These are phyloP conservation scores for Apis cerana DNA, from an alignment of 1,140 invertebrate species.

Conservation along the genomic window DNA sequence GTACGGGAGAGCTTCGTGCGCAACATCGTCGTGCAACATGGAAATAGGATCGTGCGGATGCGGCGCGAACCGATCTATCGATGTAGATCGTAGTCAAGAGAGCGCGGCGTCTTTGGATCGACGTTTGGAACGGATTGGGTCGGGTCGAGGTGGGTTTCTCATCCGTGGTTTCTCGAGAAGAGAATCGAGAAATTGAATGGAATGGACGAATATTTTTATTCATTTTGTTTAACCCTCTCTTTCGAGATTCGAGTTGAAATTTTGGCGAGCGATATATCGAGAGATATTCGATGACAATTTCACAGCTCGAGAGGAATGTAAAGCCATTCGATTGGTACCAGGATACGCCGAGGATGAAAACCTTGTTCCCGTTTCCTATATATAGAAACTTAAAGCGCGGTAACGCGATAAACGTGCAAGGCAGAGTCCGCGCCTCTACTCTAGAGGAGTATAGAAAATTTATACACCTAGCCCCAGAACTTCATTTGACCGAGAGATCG, in stretches of 20 bases:
- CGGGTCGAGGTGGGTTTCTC: too few species aligned
- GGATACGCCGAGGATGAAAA: slow-evolving; percentile 65
- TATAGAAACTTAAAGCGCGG: slow-evolving; percentile 61
- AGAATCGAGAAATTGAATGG: too few species aligned
- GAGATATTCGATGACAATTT: slow-evolving; percentile 19
- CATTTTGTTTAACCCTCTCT: too few species aligned
- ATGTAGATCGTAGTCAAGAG: too few species aligned
- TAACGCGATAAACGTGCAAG: slow-evolving; percentile 41
- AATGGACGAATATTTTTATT: too few species aligned
- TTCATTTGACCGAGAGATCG: slow-evolving; percentile 8
- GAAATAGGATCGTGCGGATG: slow-evolving; percentile 36
- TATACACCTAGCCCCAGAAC: background rate
- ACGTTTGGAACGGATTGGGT: too few species aligned
- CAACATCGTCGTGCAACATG: slow-evolving; percentile 16
- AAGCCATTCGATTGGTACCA: slow-evolving; percentile 42
- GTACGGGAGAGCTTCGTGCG: slow-evolving; percentile 14
- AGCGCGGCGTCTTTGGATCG: too few species aligned
- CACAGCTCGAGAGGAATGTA: slow-evolving; percentile 21
- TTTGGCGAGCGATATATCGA: background rate
- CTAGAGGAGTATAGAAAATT: background rate
- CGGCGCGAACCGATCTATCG: background rate
- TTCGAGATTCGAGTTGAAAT: background rate
- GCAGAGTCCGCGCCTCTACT: slow-evolving; percentile 22
- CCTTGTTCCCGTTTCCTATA: slow-evolving; percentile 72
- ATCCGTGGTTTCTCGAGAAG: too few species aligned